Percentiles rank a stretch among this genome's conserved stretches.
phyloP scores from a whole-genome alignment of 2,888 invertebrate genomes.

The Scrobipalpa costella region DNA sequence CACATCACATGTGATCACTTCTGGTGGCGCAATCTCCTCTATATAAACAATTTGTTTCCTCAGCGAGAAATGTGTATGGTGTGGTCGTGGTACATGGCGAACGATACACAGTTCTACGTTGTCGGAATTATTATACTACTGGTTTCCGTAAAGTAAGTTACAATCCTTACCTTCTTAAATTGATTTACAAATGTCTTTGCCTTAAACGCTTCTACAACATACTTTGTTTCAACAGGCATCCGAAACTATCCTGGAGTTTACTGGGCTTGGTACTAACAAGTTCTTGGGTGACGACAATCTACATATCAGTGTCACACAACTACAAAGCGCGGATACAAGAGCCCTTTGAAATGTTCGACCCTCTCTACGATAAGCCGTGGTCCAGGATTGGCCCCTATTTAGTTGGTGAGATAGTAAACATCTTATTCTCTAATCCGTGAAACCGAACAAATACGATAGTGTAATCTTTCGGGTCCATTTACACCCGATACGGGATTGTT shows the following conservation, averaged over 20 bases:
- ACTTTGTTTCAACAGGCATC: slow-evolving; percentile 68
- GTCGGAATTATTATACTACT: slow-evolving; percentile 84
- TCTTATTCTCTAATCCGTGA: slow-evolving; percentile 19
- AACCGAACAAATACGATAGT: slow-evolving; percentile 8
- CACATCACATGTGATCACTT: slow-evolving; percentile 87
- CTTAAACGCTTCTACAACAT: background rate
- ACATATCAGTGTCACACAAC: slow-evolving; percentile 87
- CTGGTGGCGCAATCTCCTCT: slow-evolving; percentile 93
- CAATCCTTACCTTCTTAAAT: slow-evolving; percentile 1
- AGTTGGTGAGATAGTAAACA: slow-evolving; percentile 79
- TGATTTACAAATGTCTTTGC: background rate
- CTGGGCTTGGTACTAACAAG: slow-evolving; percentile 83
- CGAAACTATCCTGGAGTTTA: slow-evolving; percentile 82
- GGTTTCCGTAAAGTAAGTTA: slow-evolving; percentile 84
- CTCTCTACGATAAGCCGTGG: slow-evolving; percentile 92
- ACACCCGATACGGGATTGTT: background rate
- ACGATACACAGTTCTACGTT: slow-evolving; percentile 89
- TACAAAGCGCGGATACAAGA: slow-evolving; percentile 88
- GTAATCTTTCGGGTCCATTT: slow-evolving; percentile 17
- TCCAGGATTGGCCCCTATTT: slow-evolving; percentile 90
- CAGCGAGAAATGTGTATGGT: slow-evolving; percentile 89
- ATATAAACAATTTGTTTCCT: slow-evolving; percentile 90
- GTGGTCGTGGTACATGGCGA: slow-evolving; percentile 92
- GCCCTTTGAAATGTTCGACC: slow-evolving; percentile 91
- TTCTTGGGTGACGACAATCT: slow-evolving; percentile 89